phyloP scores from a whole-genome alignment of 2,797 vertebrate species.

The Melopsittacus undulatus region DNA sequence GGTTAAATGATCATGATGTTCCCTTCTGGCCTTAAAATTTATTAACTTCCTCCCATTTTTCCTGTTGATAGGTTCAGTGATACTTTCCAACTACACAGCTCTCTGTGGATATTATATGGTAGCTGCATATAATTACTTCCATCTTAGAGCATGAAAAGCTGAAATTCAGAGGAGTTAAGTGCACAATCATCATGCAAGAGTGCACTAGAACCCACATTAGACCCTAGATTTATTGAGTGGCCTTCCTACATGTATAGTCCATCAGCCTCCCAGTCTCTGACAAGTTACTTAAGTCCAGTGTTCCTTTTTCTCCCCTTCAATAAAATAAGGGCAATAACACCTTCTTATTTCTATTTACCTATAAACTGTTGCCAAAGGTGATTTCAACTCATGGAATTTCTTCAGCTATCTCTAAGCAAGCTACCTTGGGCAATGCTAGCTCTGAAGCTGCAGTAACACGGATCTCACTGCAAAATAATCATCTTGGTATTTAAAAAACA shows the following conservation, averaged over 20 bases:
- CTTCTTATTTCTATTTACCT: neutral
- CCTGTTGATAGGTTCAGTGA: slow-evolving; percentile 27
- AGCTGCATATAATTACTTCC: slow-evolving; percentile 53
- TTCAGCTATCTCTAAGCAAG: neutral
- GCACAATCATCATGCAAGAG: slow-evolving; percentile 24
- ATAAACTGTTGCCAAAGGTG: neutral
- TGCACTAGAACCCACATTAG: neutral
- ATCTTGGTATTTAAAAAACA: neutral
- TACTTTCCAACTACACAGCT: slow-evolving; percentile 27
- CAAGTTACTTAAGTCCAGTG: neutral
- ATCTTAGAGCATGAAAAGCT: neutral
- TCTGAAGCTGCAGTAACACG: neutral
- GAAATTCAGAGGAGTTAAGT: slow-evolving; percentile 34
- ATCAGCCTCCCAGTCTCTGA: neutral
- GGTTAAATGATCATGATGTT: slow-evolving; percentile 56
- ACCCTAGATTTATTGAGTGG: slow-evolving; percentile 1
- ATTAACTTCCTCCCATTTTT: slow-evolving; percentile 54
- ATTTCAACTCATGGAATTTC: neutral
- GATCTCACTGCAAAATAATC: neutral
- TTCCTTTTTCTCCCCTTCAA: neutral
- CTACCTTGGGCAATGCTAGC: neutral
- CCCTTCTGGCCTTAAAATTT: slow-evolving; percentile 56
- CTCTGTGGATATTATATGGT: slow-evolving; percentile 28
- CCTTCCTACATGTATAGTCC: neutral
- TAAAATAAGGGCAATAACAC: neutral